Evolutionary conservation across 1,140 invertebrate species (phyloP).

Genomic region (Trypoxylus dichotomus): DNA sequence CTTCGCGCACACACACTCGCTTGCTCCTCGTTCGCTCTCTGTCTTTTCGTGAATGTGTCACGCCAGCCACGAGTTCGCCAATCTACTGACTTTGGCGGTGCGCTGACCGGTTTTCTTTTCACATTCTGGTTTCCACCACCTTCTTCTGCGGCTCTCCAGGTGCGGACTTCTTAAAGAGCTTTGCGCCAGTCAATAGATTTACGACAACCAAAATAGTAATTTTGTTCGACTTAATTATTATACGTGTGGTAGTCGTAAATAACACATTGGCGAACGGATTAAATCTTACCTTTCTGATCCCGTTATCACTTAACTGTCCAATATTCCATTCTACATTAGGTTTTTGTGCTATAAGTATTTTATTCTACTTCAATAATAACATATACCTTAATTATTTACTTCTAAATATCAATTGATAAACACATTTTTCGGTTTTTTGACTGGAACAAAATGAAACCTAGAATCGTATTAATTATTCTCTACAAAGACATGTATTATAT

Average conservation of each 20-base stretch:
- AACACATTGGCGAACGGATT: no score
- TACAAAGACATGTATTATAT: no score
- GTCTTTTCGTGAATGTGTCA: conserved; percentile 23
- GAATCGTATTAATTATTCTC: no score
- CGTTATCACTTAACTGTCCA: no score
- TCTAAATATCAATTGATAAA: no score
- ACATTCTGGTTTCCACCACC: conserved; percentile 34
- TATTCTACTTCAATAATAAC: no score
- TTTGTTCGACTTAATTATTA: not conserved
- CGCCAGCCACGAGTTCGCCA: conserved; percentile 35
- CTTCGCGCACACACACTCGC: conserved; percentile 19
- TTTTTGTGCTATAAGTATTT: not conserved
- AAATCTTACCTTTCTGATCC: no score
- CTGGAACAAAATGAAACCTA: no score
- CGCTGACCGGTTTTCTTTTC: conserved; percentile 32
- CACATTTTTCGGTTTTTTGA: no score
- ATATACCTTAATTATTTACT: no score
- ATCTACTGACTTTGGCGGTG: conserved; percentile 36
- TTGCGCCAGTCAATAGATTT: conserved; percentile 7
- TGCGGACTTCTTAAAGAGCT: conserved; percentile 31
- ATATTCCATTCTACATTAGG: not conserved
- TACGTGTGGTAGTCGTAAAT: not conserved
- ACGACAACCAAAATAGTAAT: not conserved
- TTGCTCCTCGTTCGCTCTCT: conserved; percentile 37
- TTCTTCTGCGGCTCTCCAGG: conserved; percentile 30